Evolutionary conservation across 2,797 vertebrate species (phyloP).

Genomic region (Cichlasoma orientale): DNA sequence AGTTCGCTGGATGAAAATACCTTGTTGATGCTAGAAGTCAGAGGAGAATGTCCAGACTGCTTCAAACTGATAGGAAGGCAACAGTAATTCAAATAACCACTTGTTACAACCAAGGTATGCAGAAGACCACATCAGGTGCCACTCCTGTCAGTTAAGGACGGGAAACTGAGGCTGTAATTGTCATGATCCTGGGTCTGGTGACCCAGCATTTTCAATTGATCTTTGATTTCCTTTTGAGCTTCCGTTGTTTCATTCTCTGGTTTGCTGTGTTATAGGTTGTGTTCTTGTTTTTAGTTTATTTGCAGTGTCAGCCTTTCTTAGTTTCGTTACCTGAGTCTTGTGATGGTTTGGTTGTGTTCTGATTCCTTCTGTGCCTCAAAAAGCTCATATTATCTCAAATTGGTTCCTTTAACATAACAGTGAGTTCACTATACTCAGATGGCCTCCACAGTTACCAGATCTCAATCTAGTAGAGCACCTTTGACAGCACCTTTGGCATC

Average conservation of each 20-base stretch:
- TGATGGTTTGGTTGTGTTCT: too few relatives aligned
- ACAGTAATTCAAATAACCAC: background rate
- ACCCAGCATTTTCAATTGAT: too few relatives aligned
- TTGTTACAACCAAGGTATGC: background rate
- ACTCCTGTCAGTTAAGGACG: background rate
- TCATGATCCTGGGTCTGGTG: too few relatives aligned
- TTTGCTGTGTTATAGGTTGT: too few relatives aligned
- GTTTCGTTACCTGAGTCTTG: too few relatives aligned
- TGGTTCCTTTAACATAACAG: background rate
- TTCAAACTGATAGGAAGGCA: background rate
- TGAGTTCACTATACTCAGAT: background rate
- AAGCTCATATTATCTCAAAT: background rate
- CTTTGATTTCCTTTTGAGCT: too few relatives aligned
- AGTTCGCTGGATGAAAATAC: constrained; percentile 33
- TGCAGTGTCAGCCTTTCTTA: too few relatives aligned
- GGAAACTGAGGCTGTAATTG: background rate
- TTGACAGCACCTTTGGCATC: background rate
- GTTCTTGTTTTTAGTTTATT: too few relatives aligned
- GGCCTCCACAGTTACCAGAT: too few relatives aligned
- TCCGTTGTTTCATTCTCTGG: too few relatives aligned
- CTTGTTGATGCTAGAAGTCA: constrained; percentile 56
- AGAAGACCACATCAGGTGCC: background rate
- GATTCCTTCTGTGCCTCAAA: background rate
- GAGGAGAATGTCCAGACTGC: constrained; percentile 47
- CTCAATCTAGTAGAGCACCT: background rate